These are phyloP conservation scores for Caenorhabditis panamensis DNA, from an alignment of 2,888 invertebrate genomes.

Conservation along the genomic window DNA sequence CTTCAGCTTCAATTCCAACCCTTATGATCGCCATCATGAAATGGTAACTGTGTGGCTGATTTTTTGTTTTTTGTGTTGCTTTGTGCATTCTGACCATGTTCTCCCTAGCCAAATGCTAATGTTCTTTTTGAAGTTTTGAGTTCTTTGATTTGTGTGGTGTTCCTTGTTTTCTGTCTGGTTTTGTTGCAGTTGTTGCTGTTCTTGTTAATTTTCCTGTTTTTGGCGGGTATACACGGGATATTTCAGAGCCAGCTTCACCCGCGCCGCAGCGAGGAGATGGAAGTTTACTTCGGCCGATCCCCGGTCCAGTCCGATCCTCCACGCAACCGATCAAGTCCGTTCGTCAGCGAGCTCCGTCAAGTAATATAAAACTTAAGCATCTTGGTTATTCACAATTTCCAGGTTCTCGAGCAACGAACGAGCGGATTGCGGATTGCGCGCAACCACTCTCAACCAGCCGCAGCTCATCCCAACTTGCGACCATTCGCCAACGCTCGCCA, in stretches of 20 bases:
- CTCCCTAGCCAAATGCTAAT: constrained; percentile 32
- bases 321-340: constrained; percentile 55
- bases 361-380: too few species aligned
- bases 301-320: constrained; percentile 55
- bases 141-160: constrained; percentile 14
- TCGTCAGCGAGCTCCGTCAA: constrained; percentile 69
- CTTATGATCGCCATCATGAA: constrained; percentile 60
- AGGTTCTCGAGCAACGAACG: constrained; percentile 69
- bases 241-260: constrained; percentile 60
- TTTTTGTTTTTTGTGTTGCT: constrained; percentile 47
- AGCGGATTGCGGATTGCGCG: constrained; percentile 64
- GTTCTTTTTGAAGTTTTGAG: constrained; percentile 21
- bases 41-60: constrained; percentile 53
- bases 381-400: neutral
- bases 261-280: constrained; percentile 67
- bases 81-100: constrained; percentile 22
- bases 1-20: constrained; percentile 64
- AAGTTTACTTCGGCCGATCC: constrained; percentile 63
- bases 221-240: constrained; percentile 18
- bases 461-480: constrained; percentile 63
- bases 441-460: constrained; percentile 70
- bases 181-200: constrained; percentile 29
- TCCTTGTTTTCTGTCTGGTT: constrained; percentile 36
- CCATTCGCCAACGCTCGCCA: constrained; percentile 57
- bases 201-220: too few species aligned